A percentile compares a stretch with the other conserved stretches of the same genome.
phyloP scores from a whole-genome alignment of 2,797 vertebrate genomes.

The Crenichthys baileyi region DNA sequence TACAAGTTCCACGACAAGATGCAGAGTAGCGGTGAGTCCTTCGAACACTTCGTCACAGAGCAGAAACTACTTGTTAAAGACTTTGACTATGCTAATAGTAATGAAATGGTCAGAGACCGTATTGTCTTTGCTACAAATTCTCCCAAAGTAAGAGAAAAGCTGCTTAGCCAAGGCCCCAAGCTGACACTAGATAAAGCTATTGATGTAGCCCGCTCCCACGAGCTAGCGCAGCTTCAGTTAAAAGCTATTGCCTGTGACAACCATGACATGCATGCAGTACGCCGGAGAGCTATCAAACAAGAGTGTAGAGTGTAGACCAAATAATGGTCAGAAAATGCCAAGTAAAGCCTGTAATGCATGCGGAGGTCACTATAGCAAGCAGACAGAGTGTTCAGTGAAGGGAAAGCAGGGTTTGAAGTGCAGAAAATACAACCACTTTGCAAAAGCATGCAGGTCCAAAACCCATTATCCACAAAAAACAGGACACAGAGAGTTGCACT shows the following conservation, averaged over 20 bases:
- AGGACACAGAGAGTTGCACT: not conserved
- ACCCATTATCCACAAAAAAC: not conserved
- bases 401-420: not conserved
- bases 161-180: not conserved
- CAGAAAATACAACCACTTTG: not conserved
- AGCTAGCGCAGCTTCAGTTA: not conserved
- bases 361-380: not conserved
- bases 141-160: not conserved
- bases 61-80: too few relatives aligned
- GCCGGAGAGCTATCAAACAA: not conserved
- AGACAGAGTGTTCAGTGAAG: not conserved
- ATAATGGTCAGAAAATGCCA: not conserved
- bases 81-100: too few relatives aligned
- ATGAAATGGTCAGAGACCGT: not conserved
- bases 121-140: constrained; percentile 6
- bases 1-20: too few relatives aligned
- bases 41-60: too few relatives aligned
- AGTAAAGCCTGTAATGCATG: not conserved
- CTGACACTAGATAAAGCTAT: not conserved
- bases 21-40: too few relatives aligned
- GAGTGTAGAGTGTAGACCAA: not conserved
- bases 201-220: not conserved
- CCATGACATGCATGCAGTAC: not conserved
- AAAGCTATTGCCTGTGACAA: not conserved
- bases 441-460: too few relatives aligned